These are phyloP conservation scores for Phaethon lepturus DNA, from an alignment of 2,113 vertebrate species.

Conservation along the genomic window DNA sequence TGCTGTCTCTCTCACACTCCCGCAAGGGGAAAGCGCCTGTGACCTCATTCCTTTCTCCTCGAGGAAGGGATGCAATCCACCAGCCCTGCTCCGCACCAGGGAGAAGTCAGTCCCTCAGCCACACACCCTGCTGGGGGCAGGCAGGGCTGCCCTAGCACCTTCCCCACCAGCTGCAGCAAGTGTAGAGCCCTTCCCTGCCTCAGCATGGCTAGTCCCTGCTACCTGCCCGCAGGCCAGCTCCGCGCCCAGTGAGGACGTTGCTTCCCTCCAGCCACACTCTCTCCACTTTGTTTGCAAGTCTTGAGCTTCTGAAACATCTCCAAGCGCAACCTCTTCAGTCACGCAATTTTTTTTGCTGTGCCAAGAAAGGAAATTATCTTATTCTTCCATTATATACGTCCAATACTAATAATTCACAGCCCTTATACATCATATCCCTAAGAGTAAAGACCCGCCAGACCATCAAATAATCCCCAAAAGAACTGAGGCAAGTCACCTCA, in stretches of 20 bases:
- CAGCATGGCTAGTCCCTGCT: rapidly evolving
- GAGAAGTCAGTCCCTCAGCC: not conserved
- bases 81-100: not conserved
- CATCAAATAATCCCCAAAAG: not conserved
- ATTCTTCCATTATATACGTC: not conserved
- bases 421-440: not conserved
- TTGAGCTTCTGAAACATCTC: not conserved
- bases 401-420: not conserved
- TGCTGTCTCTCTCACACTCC: not conserved
- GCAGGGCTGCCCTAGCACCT: not conserved
- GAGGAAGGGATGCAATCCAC: not conserved
- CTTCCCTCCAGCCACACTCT: not conserved
- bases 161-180: not conserved
- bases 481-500: not conserved
- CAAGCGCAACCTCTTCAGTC: not conserved
- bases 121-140: not conserved
- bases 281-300: not conserved
- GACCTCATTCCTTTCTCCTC: not conserved
- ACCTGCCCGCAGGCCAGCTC: not conserved
- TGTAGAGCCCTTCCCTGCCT: not conserved
- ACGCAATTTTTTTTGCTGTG: not conserved
- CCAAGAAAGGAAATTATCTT: not conserved
- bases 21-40: not conserved
- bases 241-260: not conserved
- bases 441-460: not conserved